Conservation (phyloP, 2,797 vertebrate genomes). For the Coregonus suidteri region DNA sequence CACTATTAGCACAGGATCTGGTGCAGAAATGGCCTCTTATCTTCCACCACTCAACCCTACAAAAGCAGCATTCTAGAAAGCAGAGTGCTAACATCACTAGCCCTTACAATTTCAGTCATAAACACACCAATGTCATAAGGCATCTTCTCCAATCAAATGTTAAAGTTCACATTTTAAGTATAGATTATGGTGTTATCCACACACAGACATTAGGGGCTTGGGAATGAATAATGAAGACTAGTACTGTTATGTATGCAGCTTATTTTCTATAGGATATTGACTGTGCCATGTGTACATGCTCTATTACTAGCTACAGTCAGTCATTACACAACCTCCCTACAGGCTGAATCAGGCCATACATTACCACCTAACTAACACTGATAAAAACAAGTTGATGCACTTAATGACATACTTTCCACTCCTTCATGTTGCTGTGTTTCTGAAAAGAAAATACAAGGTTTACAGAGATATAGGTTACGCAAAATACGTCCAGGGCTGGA, state of each 20-base stretch:
- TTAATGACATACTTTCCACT: conserved; percentile 80
- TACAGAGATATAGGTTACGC: conserved; percentile 60
- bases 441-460: conserved; percentile 81
- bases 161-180: not conserved
- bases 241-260: not conserved
- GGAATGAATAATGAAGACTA: not conserved
- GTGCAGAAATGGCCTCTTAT: not conserved
- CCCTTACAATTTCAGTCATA: not conserved
- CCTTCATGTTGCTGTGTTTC: conserved; percentile 82
- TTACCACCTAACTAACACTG: conserved; percentile 19
- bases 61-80: not conserved
- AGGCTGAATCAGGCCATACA: not conserved
- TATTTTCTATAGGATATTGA: not conserved
- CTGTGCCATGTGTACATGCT: not conserved
- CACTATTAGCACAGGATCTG: not conserved
- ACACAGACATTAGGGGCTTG: not conserved
- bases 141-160: not conserved
- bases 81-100: not conserved
- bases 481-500: conserved; percentile 61
- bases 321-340: not conserved
- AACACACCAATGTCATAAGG: not conserved
- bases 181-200: not conserved
- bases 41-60: not conserved
- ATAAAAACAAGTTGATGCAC: conserved; percentile 66
- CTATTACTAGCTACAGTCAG: not conserved